Conservation (phyloP, 2,888 invertebrate genomes). For the Drosophila suboccidentalis region DNA sequence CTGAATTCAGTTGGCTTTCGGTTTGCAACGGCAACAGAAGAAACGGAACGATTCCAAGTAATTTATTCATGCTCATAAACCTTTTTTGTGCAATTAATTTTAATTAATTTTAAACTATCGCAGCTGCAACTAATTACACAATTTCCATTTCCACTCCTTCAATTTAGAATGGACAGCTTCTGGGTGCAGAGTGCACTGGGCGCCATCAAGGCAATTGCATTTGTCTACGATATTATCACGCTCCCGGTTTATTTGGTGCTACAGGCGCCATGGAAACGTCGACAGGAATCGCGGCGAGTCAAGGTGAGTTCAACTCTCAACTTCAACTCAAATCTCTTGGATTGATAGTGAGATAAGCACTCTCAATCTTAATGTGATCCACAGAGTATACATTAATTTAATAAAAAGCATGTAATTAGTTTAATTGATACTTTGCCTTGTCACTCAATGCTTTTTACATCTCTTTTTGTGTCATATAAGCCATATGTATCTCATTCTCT, state of each 20-base stretch:
- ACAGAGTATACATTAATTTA: not conserved
- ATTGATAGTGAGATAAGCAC: not conserved
- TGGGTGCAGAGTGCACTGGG: constrained; percentile 91
- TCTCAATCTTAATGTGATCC: not conserved
- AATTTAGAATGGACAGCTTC: constrained; percentile 88
- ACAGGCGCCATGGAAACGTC: constrained; percentile 95
- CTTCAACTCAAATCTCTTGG: not conserved
- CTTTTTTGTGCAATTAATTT: constrained; percentile 15
- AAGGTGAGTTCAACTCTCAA: constrained; percentile 88
- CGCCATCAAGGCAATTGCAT: constrained; percentile 92
- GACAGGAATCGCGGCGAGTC: constrained; percentile 90
- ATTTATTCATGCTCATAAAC: constrained; percentile 1
- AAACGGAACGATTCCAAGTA: constrained; percentile 13
- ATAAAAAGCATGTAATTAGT: not conserved
- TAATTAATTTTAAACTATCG: not conserved
- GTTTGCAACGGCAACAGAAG: constrained; percentile 56
- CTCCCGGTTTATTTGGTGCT: constrained; percentile 95
- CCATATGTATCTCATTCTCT: not conserved
- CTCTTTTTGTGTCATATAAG: not conserved
- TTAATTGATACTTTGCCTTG: not conserved
- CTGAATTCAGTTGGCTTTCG: constrained; percentile 67
- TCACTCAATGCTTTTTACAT: not conserved
- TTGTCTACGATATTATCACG: constrained; percentile 95
- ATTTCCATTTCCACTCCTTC: not conserved
- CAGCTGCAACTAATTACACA: constrained; percentile 27